A percentile compares a stretch with the other conserved stretches of the same genome.
Conservation (phyloP, 2,113 vertebrate species). For the Laterallus jamaicensis region DNA sequence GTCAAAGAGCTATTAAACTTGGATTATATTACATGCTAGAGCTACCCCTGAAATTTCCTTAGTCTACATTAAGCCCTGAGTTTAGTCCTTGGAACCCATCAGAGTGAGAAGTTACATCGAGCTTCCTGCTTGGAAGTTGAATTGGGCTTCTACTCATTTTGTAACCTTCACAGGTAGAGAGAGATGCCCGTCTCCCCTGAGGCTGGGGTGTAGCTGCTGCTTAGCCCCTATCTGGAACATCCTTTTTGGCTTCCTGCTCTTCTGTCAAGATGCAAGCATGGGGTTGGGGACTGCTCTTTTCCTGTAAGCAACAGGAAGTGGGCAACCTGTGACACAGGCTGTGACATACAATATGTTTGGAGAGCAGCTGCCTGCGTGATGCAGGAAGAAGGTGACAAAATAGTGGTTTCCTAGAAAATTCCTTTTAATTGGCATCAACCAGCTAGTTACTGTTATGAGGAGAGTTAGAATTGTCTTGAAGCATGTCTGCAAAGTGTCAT, state of each 20-base stretch:
- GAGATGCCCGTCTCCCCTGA: fast-evolving
- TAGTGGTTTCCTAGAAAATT: background rate
- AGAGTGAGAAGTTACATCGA: background rate
- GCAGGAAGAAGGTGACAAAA: background rate
- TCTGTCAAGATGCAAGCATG: too few species aligned
- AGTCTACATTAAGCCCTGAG: background rate
- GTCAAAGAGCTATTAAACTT: background rate
- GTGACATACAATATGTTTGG: fast-evolving
- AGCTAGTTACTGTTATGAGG: background rate
- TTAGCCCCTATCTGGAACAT: fast-evolving
- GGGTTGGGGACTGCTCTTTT: too few species aligned
- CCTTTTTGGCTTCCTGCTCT: background rate
- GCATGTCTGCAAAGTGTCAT: background rate
- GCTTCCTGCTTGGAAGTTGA: background rate
- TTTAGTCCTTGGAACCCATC: background rate
- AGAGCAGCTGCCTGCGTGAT: background rate
- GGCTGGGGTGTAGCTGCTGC: fast-evolving
- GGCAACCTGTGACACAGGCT: background rate
- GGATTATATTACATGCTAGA: background rate
- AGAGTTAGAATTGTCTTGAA: background rate
- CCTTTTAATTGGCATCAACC: background rate
- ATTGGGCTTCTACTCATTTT: fast-evolving
- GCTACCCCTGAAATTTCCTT: background rate
- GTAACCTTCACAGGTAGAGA: too few species aligned
- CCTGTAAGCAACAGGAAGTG: fast-evolving